Base-by-base conservation (phyloP, 37 sponge, comb jelly and placozoan species). In the Ephydatia muelleri region DNA sequence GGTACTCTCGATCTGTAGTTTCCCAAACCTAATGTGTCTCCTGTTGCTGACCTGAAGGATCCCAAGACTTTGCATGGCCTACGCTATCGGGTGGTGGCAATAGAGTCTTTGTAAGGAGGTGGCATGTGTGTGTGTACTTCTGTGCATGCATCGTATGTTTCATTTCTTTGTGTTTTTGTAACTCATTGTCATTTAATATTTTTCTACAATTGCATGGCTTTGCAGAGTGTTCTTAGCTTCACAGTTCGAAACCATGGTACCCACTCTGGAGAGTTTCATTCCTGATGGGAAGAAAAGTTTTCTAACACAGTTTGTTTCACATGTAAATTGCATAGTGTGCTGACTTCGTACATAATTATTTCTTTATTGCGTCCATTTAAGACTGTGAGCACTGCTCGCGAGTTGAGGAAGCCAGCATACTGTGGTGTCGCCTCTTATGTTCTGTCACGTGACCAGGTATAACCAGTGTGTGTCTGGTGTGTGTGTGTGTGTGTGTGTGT, bases 191-290 rank as follows among this genome's bases (percentile, higher is more conserved):
- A n/a, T n/a, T n/a, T n/a, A n/a, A n/a, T n/a, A n/a, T n/a, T n/a
- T n/a, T n/a, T n/a, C n/a, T n/a, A n/a, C n/a, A n/a, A n/a, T n/a
- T 6, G 47, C 47, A 11, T 8, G 4, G 43, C 38, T 37, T 48
- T 75, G 70, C 40, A 95, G 96, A 39, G 92, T 95, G n/a, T 95
- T 93, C 40, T 65, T 97, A 67, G 98, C 98, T 11, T 70, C 48
- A 0, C 94, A 97, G 77, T 95, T 97, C 81, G 93, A 93, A 27
- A 78, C 67, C 27, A 68, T 95, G 38, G 43, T 88, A 67, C 92
- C 91, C 35, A 71, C 88, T 34, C 72, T 95, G 33, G 89, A 97
- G 49, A 79, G 68, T 8, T 70, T 89, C 12, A 88, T 95, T 40
- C 98, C 96, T 25, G 87, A 85, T 5, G 78, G 90, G n/a, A 95